These are phyloP conservation scores for Acrocera orbiculus DNA, from an alignment of 2,888 invertebrate genomes.

Conservation along the genomic window DNA sequence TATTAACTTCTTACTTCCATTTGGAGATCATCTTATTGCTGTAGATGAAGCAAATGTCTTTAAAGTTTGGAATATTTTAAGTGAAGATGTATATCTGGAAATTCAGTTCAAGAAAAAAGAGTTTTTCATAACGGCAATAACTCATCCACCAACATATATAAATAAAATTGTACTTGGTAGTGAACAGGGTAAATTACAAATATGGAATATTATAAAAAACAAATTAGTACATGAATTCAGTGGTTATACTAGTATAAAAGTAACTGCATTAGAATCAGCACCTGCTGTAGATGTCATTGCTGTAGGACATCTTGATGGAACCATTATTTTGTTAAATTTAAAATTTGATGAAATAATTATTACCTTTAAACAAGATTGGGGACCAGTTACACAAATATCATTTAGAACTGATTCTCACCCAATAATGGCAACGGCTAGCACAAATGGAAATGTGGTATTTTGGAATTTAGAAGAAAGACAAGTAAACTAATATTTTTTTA, in stretches of 20 bases:
- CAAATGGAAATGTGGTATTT: conserved; percentile 70
- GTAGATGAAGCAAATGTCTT: conserved; percentile 61
- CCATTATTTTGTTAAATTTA: conserved; percentile 73
- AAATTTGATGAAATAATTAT: conserved; percentile 66
- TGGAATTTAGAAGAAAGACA: conserved; percentile 81
- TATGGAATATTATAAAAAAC: conserved; percentile 76
- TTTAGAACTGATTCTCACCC: conserved; percentile 63
- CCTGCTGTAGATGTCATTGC: conserved; percentile 88
- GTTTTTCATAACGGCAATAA: conserved; percentile 66
- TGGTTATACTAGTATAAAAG: conserved; percentile 29
- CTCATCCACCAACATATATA: conserved; percentile 86
- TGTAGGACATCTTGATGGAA: conserved; percentile 66
- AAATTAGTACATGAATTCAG: conserved; percentile 59
- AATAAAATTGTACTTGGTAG: conserved; percentile 87
- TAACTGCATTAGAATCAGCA: conserved; percentile 66
- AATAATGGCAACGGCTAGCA: conserved; percentile 70
- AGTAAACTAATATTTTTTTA: conserved; percentile 16
- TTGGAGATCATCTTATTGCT: conserved; percentile 71
- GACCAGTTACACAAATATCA: conserved; percentile 61
- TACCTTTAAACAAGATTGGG: conserved; percentile 84
- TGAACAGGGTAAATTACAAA: conserved; percentile 61
- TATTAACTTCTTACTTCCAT: conserved; percentile 65
- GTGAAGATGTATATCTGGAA: conserved; percentile 49
- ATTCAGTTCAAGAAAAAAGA: conserved; percentile 43
- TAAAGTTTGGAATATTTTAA: conserved; percentile 70